phyloP scores from a whole-genome alignment of 2,888 invertebrate genomes.

The Aphodius sticticus region DNA sequence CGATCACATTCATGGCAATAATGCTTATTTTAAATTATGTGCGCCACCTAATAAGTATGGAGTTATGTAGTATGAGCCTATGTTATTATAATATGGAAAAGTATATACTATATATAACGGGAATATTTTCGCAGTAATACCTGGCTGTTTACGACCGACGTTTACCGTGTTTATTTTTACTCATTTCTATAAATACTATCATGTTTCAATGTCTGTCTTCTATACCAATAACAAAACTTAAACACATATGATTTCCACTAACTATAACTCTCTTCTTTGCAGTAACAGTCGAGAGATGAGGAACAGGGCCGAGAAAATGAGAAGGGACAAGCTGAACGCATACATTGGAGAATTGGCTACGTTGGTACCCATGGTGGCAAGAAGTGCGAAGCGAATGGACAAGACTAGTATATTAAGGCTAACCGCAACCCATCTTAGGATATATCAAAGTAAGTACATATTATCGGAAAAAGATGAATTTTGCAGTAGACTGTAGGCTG shows the following conservation, averaged over 20 bases:
- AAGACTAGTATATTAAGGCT: constrained; percentile 90
- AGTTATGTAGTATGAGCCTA: too few relatives aligned
- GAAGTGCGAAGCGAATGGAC: constrained; percentile 85
- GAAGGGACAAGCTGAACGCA: constrained; percentile 87
- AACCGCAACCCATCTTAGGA: constrained; percentile 84
- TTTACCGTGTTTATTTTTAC: too few relatives aligned
- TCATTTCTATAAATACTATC: too few relatives aligned
- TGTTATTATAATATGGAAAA: too few relatives aligned
- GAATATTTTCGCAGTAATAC: too few relatives aligned
- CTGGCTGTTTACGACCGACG: too few relatives aligned
- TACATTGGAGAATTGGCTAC: constrained; percentile 84
- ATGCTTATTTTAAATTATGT: too few relatives aligned
- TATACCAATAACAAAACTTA: background rate
- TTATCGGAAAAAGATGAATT: background rate
- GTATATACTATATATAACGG: too few relatives aligned
- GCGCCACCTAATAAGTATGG: too few relatives aligned
- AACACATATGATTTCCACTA: background rate
- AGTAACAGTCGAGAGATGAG: constrained; percentile 83
- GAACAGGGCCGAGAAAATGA: constrained; percentile 90
- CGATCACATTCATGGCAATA: too few relatives aligned
- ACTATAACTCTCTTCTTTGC: constrained; percentile 49
- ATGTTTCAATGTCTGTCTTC: too few relatives aligned
- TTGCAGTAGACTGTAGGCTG: background rate
- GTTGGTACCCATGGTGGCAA: constrained; percentile 84
- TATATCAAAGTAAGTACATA: constrained; percentile 68